Conservation (phyloP, 2,888 invertebrate genomes). For the Tillus elongatus region DNA sequence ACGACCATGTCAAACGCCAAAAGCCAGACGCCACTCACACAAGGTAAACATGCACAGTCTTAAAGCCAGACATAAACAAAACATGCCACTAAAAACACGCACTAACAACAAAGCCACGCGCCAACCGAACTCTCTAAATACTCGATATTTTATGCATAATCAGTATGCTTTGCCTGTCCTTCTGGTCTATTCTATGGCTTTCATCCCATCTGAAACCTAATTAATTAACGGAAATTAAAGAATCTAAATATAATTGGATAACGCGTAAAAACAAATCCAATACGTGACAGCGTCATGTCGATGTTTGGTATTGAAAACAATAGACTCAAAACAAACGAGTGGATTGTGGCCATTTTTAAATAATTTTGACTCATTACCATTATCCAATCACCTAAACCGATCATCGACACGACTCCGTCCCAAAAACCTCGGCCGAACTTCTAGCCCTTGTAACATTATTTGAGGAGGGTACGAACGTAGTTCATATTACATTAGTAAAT, state of each 20-base stretch:
- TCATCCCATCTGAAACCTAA: conserved; percentile 39
- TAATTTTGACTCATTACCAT: too few relatives aligned
- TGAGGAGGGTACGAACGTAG: conserved; percentile 43
- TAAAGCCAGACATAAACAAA: conserved; percentile 36
- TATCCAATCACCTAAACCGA: neutral
- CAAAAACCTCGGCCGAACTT: conserved; percentile 36
- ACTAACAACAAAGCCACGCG: too few relatives aligned
- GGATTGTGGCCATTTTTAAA: too few relatives aligned
- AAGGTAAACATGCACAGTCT: conserved; percentile 39
- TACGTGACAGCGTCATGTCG: conserved; percentile 29
- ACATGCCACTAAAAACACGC: conserved; percentile 23
- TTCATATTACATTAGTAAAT: conserved; percentile 28
- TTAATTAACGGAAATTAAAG: conserved; percentile 21
- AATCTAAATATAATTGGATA: conserved; percentile 21
- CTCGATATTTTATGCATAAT: conserved; percentile 25
- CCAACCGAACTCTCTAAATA: too few relatives aligned
- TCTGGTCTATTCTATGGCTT: conserved; percentile 40
- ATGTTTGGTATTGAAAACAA: too few relatives aligned
- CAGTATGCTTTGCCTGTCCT: conserved; percentile 38
- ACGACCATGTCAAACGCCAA: conserved; percentile 24
- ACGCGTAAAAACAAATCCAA: conserved; percentile 24
- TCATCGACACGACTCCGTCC: conserved; percentile 27
- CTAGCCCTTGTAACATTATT: conserved; percentile 32
- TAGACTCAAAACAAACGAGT: too few relatives aligned
- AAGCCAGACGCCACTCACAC: conserved; percentile 26